Evolutionary conservation across 2,113 vertebrate genomes (phyloP).

Genomic region (Raja brachyura): DNA sequence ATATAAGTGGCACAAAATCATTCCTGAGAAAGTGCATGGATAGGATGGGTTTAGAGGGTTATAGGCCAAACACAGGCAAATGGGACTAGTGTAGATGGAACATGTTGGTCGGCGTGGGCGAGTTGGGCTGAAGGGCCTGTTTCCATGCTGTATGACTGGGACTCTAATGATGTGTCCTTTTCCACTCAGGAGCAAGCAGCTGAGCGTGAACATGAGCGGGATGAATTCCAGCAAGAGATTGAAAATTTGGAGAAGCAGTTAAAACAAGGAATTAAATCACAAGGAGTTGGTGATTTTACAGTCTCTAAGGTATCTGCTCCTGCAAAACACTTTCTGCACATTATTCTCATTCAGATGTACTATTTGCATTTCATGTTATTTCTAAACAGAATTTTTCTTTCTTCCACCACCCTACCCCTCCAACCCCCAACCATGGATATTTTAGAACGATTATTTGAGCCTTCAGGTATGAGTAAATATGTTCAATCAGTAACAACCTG

Average conservation of each 20-base stretch:
- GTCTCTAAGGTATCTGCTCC: conserved; percentile 56
- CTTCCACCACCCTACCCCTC: conserved; percentile 39
- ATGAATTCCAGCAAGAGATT: conserved; percentile 96
- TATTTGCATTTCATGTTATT: background rate
- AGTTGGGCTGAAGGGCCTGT: too few species aligned
- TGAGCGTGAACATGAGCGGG: conserved; percentile 87
- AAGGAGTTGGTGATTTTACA: conserved; percentile 49
- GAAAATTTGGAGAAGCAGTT: conserved; percentile 75
- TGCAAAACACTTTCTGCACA: background rate
- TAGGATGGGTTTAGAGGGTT: too few species aligned
- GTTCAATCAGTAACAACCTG: background rate
- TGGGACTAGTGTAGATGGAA: too few species aligned
- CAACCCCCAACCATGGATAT: conserved; percentile 45
- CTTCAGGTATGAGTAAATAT: conserved; percentile 68
- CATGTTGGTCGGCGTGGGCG: too few species aligned
- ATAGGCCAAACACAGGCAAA: too few species aligned
- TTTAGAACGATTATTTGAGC: conserved; percentile 72
- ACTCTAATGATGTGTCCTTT: background rate
- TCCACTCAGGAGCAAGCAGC: conserved; percentile 76
- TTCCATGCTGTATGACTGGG: too few species aligned
- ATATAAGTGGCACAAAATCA: background rate
- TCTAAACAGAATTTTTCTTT: conserved; percentile 40
- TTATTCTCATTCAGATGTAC: background rate
- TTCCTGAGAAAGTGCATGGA: background rate
- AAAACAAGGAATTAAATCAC: conserved; percentile 52